Percentiles rank a stretch among this genome's conserved stretches.
Evolutionary conservation across 1,140 invertebrate genomes (phyloP).

Genomic region (Hetaerina americana): DNA sequence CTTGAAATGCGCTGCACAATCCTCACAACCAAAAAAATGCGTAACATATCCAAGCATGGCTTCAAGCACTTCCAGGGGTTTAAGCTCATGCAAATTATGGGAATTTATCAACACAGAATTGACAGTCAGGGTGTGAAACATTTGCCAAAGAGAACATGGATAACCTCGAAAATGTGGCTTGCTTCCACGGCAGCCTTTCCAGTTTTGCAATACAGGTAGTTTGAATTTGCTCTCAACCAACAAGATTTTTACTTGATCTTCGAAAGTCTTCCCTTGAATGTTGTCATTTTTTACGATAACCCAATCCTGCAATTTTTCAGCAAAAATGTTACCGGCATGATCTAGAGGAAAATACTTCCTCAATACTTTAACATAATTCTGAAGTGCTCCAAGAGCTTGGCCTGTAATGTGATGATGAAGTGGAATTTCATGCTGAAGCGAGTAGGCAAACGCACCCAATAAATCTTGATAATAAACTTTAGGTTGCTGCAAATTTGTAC

Average conservation of each 20-base stretch:
- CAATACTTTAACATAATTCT: conserved; percentile 55
- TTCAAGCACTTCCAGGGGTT: conserved; percentile 51
- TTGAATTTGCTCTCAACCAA: conserved; percentile 25
- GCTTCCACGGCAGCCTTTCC: conserved; percentile 75
- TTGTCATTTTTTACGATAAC: conserved; percentile 27
- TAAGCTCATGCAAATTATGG: conserved; percentile 24
- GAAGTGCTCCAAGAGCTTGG: conserved; percentile 53
- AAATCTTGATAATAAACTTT: conserved; percentile 26
- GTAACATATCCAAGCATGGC: conserved; percentile 82
- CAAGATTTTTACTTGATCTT: conserved; percentile 33
- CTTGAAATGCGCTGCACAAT: conserved; percentile 81
- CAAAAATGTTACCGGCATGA: conserved; percentile 43
- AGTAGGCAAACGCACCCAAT: conserved; percentile 66
- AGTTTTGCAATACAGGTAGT: conserved; percentile 43
- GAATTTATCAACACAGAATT: conserved; percentile 43
- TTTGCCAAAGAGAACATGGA: conserved; percentile 87
- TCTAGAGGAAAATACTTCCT: conserved; percentile 59
- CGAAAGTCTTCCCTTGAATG: conserved; percentile 44
- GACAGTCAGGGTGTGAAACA: conserved; percentile 89
- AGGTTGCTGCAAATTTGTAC: conserved; percentile 17
- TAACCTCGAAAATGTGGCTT: conserved; percentile 64
- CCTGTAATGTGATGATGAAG: conserved; percentile 50
- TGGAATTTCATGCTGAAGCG: conserved; percentile 67
- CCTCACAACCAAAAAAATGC: conserved; percentile 86
- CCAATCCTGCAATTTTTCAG: conserved; percentile 39